Conservation (phyloP, 1,140 invertebrate species). For the Trachymyrmex cornetzi region DNA sequence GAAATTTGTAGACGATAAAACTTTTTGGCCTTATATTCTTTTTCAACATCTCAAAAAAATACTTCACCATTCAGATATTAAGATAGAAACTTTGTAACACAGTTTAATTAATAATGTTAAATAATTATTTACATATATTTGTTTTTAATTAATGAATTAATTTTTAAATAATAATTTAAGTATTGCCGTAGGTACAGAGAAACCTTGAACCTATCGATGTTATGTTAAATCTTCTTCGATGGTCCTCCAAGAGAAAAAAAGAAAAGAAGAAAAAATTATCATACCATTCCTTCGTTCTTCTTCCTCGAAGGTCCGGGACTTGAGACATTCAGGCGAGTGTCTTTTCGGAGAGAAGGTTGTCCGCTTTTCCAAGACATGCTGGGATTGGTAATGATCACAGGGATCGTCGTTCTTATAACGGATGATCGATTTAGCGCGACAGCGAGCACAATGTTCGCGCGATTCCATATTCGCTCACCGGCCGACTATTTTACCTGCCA, state of each 20-base stretch:
- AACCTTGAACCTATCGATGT: neutral
- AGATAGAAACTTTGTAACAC: too few relatives aligned
- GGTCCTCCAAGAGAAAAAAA: neutral
- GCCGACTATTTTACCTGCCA: neutral
- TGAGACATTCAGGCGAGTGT: neutral
- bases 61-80: too few relatives aligned
- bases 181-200: neutral
- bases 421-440: slow-evolving; percentile 76
- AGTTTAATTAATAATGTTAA: too few relatives aligned
- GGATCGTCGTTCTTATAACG: slow-evolving; percentile 56
- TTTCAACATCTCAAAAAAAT: too few relatives aligned
- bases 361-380: slow-evolving; percentile 77
- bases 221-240: neutral
- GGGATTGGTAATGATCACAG: slow-evolving; percentile 76
- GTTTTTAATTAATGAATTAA: neutral
- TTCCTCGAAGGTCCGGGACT: neutral
- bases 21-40: too few relatives aligned
- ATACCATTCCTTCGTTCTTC: neutral
- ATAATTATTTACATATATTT: too few relatives aligned
- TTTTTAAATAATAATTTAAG: neutral
- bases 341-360: slow-evolving; percentile 70
- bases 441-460: slow-evolving; percentile 81
- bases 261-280: neutral
- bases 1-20: too few relatives aligned
- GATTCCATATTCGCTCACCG: slow-evolving; percentile 32